These are phyloP conservation scores for Melanocharis versteri DNA, from an alignment of 2,113 vertebrate genomes.

Conservation along the genomic window DNA sequence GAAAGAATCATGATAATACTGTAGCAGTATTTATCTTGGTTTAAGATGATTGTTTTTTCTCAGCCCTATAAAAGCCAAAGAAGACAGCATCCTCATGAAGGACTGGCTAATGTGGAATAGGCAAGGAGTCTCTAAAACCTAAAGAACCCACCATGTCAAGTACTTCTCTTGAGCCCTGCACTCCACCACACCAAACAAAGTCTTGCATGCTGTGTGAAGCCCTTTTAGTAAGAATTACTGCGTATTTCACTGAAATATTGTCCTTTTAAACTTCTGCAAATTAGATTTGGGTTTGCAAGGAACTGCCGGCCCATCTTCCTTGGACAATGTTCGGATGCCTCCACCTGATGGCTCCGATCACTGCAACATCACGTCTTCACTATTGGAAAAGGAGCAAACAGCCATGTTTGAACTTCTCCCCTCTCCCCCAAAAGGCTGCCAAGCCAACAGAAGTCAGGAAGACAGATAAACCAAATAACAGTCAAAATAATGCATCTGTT, in stretches of 20 bases:
- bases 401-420: background rate
- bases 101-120: background rate
- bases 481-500: background rate
- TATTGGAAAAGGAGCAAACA: background rate
- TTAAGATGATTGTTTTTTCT: background rate
- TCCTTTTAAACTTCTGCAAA: background rate
- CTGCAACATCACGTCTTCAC: accelerated
- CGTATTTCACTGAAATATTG: background rate
- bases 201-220: background rate
- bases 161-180: background rate
- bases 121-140: background rate
- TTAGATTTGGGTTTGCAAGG: background rate
- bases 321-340: background rate
- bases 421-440: background rate
- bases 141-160: background rate
- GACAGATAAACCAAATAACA: background rate
- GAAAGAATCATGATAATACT: background rate
- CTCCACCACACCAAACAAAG: background rate
- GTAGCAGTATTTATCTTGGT: background rate
- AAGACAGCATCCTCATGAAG: background rate
- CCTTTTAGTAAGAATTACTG: background rate
- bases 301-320: background rate
- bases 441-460: background rate
- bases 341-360: background rate
- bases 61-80: background rate